phyloP scores from a whole-genome alignment of 2,113 vertebrate species.

The Desmodus rotundus region DNA sequence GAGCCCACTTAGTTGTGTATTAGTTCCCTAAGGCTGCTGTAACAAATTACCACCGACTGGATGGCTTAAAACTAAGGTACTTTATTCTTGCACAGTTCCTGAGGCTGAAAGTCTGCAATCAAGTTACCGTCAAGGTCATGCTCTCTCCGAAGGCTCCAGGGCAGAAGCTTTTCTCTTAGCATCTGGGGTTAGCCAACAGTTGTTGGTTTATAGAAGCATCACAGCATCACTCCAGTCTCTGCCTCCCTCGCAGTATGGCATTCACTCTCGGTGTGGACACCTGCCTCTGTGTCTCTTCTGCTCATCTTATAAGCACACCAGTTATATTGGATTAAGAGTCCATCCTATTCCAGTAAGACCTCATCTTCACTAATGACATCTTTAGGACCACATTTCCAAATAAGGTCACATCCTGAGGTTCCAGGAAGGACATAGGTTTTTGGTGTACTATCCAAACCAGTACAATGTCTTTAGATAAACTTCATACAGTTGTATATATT shows the following conservation, averaged over 20 bases:
- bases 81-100: not conserved
- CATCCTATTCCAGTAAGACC: not conserved
- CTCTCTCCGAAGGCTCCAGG: not conserved
- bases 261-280: not conserved
- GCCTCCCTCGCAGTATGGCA: accelerated
- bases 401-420: not conserved
- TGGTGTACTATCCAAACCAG: not conserved
- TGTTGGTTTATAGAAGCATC: not conserved
- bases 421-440: not conserved
- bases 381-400: not conserved
- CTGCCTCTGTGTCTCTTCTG: not conserved
- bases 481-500: not conserved
- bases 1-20: not conserved
- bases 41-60: not conserved
- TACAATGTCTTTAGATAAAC: not conserved
- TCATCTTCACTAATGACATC: not conserved
- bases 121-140: not conserved
- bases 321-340: not conserved
- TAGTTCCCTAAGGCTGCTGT: not conserved
- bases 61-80: not conserved
- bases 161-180: not conserved
- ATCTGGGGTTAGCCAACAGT: not conserved
- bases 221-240: accelerated
- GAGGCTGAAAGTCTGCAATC: not conserved
- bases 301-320: not conserved